Conservation (phyloP, 2,888 invertebrate genomes). For the Xestoiulus laeticollis region DNA sequence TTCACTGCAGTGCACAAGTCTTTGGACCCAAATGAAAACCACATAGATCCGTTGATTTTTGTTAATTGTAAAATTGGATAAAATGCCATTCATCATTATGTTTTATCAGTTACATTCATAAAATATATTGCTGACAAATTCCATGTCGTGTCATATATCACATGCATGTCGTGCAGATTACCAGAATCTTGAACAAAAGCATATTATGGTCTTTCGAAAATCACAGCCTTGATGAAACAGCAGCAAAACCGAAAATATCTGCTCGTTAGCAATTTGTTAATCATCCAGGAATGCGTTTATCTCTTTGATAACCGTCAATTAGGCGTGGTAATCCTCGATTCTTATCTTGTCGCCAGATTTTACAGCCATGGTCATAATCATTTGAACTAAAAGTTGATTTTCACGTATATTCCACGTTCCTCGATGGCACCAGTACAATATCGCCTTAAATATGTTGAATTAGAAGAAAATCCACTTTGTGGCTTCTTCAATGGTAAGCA, state of each 20-base stretch:
- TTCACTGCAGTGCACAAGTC: too few species aligned
- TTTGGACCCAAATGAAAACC: too few species aligned
- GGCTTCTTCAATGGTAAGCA: not conserved
- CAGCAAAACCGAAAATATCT: not conserved
- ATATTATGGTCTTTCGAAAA: not conserved
- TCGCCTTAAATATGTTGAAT: not conserved
- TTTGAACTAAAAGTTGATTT: not conserved
- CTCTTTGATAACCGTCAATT: not conserved
- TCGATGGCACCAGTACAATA: not conserved
- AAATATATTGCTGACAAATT: not conserved
- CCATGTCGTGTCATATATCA: not conserved
- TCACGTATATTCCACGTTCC: not conserved
- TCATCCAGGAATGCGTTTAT: not conserved
- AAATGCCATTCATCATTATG: not conserved
- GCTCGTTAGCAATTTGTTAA: not conserved
- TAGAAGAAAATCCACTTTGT: not conserved
- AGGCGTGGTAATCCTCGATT: slow-evolving; percentile 1
- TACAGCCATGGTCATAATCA: not conserved
- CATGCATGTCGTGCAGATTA: not conserved
- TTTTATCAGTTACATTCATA: slow-evolving; percentile 6
- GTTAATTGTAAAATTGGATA: too few species aligned
- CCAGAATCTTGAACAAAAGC: not conserved
- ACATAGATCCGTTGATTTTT: too few species aligned
- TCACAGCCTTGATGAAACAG: not conserved
- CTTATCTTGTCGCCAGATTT: not conserved